phyloP scores from a whole-genome alignment of 1,140 invertebrate species.

The Antheraea pernyi region DNA sequence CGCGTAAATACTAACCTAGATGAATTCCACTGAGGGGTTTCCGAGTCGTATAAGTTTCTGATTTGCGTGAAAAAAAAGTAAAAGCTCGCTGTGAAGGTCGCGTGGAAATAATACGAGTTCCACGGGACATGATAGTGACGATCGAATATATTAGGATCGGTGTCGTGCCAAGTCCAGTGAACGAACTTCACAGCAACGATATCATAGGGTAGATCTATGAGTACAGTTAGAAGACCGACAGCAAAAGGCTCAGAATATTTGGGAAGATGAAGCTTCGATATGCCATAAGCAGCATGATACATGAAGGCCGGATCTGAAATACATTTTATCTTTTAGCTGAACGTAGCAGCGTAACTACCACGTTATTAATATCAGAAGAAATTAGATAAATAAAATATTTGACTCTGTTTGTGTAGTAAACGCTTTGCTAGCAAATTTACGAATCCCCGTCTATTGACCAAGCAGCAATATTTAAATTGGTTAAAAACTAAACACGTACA shows the following conservation, averaged over 20 bases:
- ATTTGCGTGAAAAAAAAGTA: conserved; percentile 84
- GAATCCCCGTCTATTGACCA: no score
- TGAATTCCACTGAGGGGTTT: conserved; percentile 76
- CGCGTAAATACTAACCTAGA: conserved; percentile 53
- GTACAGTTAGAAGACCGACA: conserved; percentile 85
- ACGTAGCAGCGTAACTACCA: no score
- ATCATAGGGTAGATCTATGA: conserved; percentile 90
- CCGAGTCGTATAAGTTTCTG: conserved; percentile 78
- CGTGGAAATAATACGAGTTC: conserved; percentile 92
- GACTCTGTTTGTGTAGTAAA: no score
- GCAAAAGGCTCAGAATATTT: conserved; percentile 86
- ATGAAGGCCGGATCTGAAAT: conserved; percentile 87
- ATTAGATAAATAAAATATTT: no score
- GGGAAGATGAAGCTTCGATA: conserved; percentile 83
- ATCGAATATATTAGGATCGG: conserved; percentile 89
- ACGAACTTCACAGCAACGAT: conserved; percentile 89
- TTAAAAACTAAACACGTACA: no score
- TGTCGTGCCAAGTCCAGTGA: conserved; percentile 93
- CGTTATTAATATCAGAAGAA: no score
- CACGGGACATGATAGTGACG: conserved; percentile 88
- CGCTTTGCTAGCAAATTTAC: no score
- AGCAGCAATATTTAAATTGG: no score
- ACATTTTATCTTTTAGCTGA: background rate
- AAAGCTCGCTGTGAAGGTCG: conserved; percentile 86
- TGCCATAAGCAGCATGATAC: conserved; percentile 85